Conservation (phyloP, 2,797 vertebrate genomes). For the Melanogrammus aeglefinus region DNA sequence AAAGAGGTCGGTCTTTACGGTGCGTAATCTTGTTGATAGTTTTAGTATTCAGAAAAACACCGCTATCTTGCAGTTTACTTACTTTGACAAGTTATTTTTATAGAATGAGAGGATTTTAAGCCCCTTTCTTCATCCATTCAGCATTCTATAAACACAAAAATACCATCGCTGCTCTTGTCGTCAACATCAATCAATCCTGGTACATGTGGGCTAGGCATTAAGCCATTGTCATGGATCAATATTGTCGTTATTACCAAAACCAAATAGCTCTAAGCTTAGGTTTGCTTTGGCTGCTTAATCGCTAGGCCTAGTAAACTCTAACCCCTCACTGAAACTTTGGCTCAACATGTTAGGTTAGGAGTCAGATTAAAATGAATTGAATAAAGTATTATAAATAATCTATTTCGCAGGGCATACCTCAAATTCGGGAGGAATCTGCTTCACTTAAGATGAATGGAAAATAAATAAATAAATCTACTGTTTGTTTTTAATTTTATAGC, state of each 20-base stretch:
- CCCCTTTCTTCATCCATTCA: background rate
- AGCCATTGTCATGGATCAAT: background rate
- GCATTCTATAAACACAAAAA: background rate
- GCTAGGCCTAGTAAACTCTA: background rate
- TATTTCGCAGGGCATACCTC: background rate
- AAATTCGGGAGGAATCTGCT: background rate
- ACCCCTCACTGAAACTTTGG: background rate
- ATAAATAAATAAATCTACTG: too few relatives aligned
- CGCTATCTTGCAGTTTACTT: background rate
- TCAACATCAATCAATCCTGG: background rate
- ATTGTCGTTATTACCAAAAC: conserved; percentile 4
- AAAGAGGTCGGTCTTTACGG: background rate
- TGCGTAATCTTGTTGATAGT: background rate
- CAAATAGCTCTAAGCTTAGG: background rate
- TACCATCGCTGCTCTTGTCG: background rate
- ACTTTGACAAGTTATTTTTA: background rate
- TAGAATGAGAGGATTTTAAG: background rate
- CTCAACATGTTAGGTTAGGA: background rate
- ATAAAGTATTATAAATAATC: background rate
- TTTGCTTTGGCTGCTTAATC: background rate
- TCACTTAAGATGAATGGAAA: too few relatives aligned
- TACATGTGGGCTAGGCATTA: background rate
- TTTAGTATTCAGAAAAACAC: background rate
- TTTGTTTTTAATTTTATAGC: too few relatives aligned
- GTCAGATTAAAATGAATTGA: background rate